Evolutionary conservation across 2,113 vertebrate genomes (phyloP), one percentile per base, ranked within the genome.

Genomic region (Vimba vimba): DNA sequence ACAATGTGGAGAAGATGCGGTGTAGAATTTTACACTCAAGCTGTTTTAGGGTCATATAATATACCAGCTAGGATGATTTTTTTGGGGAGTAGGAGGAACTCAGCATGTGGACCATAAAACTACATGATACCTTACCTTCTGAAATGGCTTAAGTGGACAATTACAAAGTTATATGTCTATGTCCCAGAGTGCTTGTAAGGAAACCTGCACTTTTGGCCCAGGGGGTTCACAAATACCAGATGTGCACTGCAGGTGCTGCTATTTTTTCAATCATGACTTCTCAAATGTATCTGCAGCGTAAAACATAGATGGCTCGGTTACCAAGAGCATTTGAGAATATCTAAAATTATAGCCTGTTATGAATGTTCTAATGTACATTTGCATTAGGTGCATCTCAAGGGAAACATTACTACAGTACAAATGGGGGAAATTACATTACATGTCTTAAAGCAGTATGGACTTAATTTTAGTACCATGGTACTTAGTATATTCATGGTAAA

Each of bases 161-260:
- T 77, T 76, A 75, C 47, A 62, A 74, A 79, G 66, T 84, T 79
- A 64, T 74, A 86, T 73, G 85, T 73, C 77, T 19, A 75, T 39
- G 69, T 84, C 88, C 52, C 79, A 82, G n/a, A 84, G 47, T 23
- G 50, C 30, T 80, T 45, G 7, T 87, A 85, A 80, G 86, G 88
- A 89, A 85, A 86, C 71, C 82, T 75, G 75, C 71, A 84, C 50
- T 82, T 84, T 83, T 47, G 43, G 73, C 74, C 64, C 47, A 25
- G 4, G 33, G 86, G 77, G 55, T 85, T 89, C 68, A 66, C 80
- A 86, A 86, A 57, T 86, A 76, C 76, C 87, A 91, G 89, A 89
- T 90, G 88, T 89, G 87, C 10, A 66, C 50, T 64, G 55, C 87
- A 91, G 90, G 90, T 91, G 90, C 85, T 78, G 85, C 69, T 85